These are phyloP conservation scores for Zophobas atratus DNA, from an alignment of 1,140 invertebrate species.

Conservation along the genomic window DNA sequence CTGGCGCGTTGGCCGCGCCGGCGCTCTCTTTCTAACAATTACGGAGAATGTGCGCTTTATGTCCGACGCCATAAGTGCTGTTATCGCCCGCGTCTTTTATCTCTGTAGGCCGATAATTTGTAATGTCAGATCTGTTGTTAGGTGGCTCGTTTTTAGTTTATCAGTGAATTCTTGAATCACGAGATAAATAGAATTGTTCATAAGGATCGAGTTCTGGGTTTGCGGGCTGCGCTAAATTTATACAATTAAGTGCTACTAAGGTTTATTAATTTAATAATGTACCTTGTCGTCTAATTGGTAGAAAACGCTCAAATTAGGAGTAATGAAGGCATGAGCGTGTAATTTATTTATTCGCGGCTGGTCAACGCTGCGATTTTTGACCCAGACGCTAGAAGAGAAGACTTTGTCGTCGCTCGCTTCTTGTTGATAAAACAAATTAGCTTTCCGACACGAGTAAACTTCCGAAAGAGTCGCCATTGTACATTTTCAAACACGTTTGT, in stretches of 20 bases:
- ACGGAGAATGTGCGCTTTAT: conserved; percentile 28
- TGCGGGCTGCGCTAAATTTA: conserved; percentile 8
- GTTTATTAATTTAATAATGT: conserved; percentile 40
- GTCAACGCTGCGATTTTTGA: neutral
- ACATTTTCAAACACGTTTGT: neutral
- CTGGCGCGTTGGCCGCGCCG: neutral
- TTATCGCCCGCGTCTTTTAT: conserved; percentile 55
- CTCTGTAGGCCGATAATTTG: conserved; percentile 62
- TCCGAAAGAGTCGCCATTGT: neutral
- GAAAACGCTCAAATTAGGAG: conserved; percentile 32
- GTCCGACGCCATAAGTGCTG: conserved; percentile 44
- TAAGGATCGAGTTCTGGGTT: neutral
- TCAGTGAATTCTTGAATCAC: conserved; percentile 55
- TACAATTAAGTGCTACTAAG: conserved; percentile 23
- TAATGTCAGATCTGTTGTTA: conserved; percentile 62
- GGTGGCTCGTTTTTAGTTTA: conserved; percentile 61
- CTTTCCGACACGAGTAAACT: conserved; percentile 9
- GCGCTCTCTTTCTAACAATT: conserved; percentile 46
- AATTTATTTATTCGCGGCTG: conserved; percentile 7
- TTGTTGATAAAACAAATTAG: conserved; percentile 26
- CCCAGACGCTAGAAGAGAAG: neutral
- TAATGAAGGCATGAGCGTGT: conserved; percentile 31
- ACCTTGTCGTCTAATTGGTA: conserved; percentile 23
- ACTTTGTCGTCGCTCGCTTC: conserved; percentile 2
- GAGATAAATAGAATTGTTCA: conserved; percentile 51